Conservation (phyloP, 37 sponge, comb jelly and placozoan genomes). For the Dysidea cf. avara region DNA sequence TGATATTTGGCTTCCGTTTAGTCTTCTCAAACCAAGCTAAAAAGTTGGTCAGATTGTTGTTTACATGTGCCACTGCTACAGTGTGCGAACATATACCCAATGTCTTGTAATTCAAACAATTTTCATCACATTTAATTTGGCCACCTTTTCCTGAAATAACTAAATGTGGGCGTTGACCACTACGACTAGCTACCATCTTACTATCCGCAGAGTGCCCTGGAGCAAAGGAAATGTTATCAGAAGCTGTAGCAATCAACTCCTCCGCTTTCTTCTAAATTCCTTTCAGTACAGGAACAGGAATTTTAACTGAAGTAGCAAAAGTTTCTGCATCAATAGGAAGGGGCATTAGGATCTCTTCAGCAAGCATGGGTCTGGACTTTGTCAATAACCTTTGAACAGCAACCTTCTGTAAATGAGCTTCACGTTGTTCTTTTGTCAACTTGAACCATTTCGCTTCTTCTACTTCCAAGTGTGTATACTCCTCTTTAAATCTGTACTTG, state of each 20-base stretch:
- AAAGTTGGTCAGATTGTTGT: conserved; percentile 2
- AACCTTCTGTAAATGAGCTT: neutral
- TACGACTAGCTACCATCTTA: conserved; percentile 31
- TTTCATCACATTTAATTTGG: conserved; percentile 19
- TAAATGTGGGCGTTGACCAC: conserved; percentile 24
- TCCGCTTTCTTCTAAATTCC: conserved; percentile 38
- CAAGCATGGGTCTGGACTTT: neutral
- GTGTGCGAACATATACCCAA: conserved; percentile 25
- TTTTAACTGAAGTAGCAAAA: neutral
- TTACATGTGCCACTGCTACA: conserved; percentile 15
- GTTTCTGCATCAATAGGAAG: conserved; percentile 8
- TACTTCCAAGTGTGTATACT: too few species aligned
- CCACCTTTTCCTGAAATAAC: conserved; percentile 40
- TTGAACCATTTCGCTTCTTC: too few species aligned
- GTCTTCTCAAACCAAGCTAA: neutral
- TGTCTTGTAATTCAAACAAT: conserved; percentile 17
- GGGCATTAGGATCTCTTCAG: too few species aligned
- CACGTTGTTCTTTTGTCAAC: conserved; percentile 8
- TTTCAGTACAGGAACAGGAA: conserved; percentile 16
- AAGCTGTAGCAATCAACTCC: neutral
- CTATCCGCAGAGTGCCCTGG: conserved; percentile 7
- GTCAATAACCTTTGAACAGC: neutral
- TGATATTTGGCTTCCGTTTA: neutral
- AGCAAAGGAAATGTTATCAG: conserved; percentile 9
- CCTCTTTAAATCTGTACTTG: conserved; percentile 23